These are phyloP conservation scores for Bombus pyrosoma DNA, from an alignment of 1,140 invertebrate genomes.

Conservation along the genomic window DNA sequence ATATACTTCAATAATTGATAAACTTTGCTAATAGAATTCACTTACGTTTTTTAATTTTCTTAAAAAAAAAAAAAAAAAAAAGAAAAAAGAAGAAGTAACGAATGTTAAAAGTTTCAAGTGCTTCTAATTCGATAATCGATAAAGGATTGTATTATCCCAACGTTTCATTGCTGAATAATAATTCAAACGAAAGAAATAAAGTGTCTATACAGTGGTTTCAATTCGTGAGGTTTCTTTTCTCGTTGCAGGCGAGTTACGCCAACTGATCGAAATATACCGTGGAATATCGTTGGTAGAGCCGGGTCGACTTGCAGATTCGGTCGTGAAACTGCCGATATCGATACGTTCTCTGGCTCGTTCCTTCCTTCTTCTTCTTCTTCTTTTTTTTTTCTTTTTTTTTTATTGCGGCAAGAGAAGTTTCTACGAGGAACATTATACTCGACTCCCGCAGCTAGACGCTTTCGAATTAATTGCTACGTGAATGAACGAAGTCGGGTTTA, in stretches of 20 bases:
- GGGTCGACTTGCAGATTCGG: background rate
- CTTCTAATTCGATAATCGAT: background rate
- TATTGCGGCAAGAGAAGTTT: background rate
- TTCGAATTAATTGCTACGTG: conserved; percentile 63
- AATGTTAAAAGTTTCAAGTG: background rate
- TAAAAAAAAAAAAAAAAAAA: too few relatives aligned
- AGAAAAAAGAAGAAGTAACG: background rate
- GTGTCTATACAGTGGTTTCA: background rate
- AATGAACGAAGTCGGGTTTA: conserved; percentile 50
- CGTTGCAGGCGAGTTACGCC: background rate
- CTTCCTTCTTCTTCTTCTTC: background rate
- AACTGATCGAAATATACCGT: background rate
- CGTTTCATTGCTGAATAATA: background rate
- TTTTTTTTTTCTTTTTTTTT: background rate
- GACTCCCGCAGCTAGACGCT: conserved; percentile 24
- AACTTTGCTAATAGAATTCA: too few relatives aligned
- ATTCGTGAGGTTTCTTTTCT: background rate
- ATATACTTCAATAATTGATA: too few relatives aligned
- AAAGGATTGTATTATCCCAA: background rate
- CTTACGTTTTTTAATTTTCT: too few relatives aligned
- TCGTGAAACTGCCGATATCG: background rate
- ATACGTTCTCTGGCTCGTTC: background rate
- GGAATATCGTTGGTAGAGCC: background rate
- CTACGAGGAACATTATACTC: background rate
- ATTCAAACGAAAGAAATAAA: background rate